These are phyloP conservation scores for Sebastes hopkinsi DNA, from an alignment of 2,797 vertebrate genomes.

Conservation along the genomic window DNA sequence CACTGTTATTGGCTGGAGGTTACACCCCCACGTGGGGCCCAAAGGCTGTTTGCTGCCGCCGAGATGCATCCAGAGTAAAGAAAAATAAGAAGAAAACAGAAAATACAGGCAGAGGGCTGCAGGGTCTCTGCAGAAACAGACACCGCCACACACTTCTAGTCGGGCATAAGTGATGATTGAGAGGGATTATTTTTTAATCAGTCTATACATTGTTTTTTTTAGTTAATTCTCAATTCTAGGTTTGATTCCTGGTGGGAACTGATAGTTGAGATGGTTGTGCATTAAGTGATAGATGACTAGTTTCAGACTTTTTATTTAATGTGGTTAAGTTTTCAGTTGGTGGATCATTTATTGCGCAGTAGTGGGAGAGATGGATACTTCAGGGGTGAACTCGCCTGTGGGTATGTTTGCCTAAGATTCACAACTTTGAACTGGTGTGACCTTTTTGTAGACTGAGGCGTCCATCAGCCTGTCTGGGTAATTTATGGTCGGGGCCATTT, in stretches of 20 bases:
- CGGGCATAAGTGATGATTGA: too few species aligned
- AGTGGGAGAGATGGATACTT: neutral
- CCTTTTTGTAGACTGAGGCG: neutral
- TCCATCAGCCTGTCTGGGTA: conserved; percentile 5
- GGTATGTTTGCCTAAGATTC: neutral
- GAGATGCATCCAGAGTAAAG: too few species aligned
- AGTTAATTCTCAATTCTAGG: neutral
- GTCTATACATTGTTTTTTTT: too few species aligned
- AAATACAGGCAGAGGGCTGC: too few species aligned
- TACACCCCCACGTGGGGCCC: too few species aligned
- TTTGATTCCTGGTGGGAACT: neutral
- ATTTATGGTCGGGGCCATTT: conserved; percentile 39
- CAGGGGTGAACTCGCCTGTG: neutral
- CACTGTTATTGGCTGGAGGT: too few species aligned
- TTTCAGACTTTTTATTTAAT: neutral
- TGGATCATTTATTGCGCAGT: neutral
- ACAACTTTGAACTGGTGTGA: conserved; percentile 26
- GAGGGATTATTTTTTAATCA: too few species aligned
- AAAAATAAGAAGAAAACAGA: too few species aligned
- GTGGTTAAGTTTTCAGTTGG: neutral
- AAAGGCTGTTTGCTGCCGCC: too few species aligned
- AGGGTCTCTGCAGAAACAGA: too few species aligned
- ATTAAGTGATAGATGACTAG: neutral
- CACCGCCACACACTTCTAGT: too few species aligned
- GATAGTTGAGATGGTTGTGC: neutral